Evolutionary conservation across 2,113 vertebrate species (phyloP), one percentile per base, ranked within the genome.

Genomic region (Herpetotheres cachinnans): DNA sequence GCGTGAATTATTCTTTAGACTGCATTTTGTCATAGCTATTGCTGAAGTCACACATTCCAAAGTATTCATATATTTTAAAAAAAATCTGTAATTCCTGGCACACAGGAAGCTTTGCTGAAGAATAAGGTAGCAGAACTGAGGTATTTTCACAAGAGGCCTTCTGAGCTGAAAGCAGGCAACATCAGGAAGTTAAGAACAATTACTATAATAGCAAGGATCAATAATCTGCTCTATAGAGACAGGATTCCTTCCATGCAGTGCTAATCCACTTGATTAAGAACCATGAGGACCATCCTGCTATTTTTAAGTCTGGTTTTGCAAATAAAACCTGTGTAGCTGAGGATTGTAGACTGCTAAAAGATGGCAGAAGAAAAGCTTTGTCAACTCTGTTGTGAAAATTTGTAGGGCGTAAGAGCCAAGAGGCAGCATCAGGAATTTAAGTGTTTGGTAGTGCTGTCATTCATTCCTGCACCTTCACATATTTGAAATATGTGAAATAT

Each of bases 41-140:
- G 72, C 90, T 93, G 50, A 67, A 89, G 59, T 29, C 30, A 80
- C 20, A 66, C 61, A 76, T 84, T 82, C 65, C 40, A 90, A 70
- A 7, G 26, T 11, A 66, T 18, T 56, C 0, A 16, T 29, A 1
- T 42, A 12, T 73, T 81, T 40, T 1, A 6, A 3, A 44, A 67
- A 72, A 47, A n/a, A 27, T 27, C 16, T 55, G 9, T 19, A 36
- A 69, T 40, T 89, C 29, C 32, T 86, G 82, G 90, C 40, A 72
- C 65, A 82, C 32, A 50, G 10, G 7, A 62, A 71, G 50, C 32
- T 67, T 92, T 74, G 34, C 11, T 42, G 67, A 36, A 0, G 1
- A 77, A 49, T 34, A 65, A 16, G 15, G 38, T 30, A 82, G 44
- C 49, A 69, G 49, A 89, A 67, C 13, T 8, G 54, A 80, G 50